Evolutionary conservation across 2,113 vertebrate genomes (phyloP).

Genomic region (Forbesichthys papilliferus): DNA sequence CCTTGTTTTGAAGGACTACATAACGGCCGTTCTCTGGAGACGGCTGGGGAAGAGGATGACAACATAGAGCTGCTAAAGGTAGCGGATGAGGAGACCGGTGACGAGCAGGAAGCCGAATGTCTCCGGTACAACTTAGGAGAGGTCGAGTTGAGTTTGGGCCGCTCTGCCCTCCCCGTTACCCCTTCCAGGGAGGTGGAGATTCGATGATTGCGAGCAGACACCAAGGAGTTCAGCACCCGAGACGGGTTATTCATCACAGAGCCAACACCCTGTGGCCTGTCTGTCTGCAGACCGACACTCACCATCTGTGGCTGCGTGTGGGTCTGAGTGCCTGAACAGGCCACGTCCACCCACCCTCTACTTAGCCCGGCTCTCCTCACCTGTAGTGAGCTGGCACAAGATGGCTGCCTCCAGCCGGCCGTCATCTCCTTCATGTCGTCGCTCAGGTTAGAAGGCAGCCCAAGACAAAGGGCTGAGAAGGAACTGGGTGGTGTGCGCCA

Average conservation of each 20-base stretch:
- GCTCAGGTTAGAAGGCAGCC: slow-evolving; percentile 89
- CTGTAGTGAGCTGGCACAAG: slow-evolving; percentile 79
- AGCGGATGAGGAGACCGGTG: slow-evolving; percentile 42
- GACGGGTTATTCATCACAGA: slow-evolving; percentile 83
- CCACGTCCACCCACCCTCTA: slow-evolving; percentile 80
- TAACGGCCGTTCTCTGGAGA: slow-evolving; percentile 80
- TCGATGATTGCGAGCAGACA: slow-evolving; percentile 83
- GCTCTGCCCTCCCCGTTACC: slow-evolving; percentile 79
- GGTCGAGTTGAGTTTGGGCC: slow-evolving; percentile 79
- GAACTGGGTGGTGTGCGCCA: slow-evolving; percentile 74
- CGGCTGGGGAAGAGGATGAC: slow-evolving; percentile 30
- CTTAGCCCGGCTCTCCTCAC: slow-evolving; percentile 75
- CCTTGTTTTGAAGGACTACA: slow-evolving; percentile 85
- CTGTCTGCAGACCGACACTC: slow-evolving; percentile 89
- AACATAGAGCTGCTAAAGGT: slow-evolving; percentile 31
- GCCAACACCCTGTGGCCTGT: slow-evolving; percentile 63
- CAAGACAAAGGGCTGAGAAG: slow-evolving; percentile 72
- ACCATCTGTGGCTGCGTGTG: slow-evolving; percentile 75
- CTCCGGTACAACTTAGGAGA: slow-evolving; percentile 91
- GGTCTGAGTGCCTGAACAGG: slow-evolving; percentile 85
- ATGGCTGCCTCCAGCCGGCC: slow-evolving; percentile 75
- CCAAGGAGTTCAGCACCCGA: slow-evolving; percentile 72
- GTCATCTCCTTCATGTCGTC: slow-evolving; percentile 98
- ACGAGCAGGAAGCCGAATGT: slow-evolving; percentile 72
- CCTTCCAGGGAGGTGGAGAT: slow-evolving; percentile 88